Conservation (phyloP, 2,113 vertebrate genomes). For the Leucopternis melanops region DNA sequence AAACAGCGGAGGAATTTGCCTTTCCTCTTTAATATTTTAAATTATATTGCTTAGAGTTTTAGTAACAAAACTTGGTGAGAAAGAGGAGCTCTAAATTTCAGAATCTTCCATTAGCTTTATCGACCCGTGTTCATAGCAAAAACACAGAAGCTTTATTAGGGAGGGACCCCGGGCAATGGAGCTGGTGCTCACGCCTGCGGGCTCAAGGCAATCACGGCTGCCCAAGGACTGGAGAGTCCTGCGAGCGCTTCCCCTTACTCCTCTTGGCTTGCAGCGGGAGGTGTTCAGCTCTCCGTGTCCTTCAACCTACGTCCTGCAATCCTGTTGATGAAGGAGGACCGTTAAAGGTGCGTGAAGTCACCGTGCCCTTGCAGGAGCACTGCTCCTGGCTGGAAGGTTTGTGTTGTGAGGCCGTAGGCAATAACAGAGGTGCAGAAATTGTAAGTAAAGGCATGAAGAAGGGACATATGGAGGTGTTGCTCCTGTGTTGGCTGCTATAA, state of each 20-base stretch:
- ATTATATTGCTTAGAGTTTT: neutral
- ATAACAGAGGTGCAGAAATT: neutral
- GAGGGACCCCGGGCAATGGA: accelerated
- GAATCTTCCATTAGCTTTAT: neutral
- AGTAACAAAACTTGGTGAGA: neutral
- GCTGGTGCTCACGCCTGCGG: neutral
- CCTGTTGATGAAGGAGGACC: no score
- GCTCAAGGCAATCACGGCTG: neutral
- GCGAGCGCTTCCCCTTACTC: accelerated
- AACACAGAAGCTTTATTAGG: neutral
- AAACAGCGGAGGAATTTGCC: neutral
- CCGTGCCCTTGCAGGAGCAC: neutral
- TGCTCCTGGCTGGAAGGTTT: neutral
- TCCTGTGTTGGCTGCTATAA: neutral
- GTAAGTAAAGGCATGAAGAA: neutral
- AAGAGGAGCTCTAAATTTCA: neutral
- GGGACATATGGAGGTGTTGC: neutral
- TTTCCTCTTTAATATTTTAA: neutral
- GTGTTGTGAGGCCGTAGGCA: neutral
- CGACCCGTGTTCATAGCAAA: accelerated
- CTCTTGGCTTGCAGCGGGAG: neutral
- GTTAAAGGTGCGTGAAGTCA: accelerated
- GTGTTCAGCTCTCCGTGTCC: neutral
- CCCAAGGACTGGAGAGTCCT: neutral
- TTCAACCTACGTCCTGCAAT: neutral